Base-by-base conservation (phyloP, 2,797 vertebrate species). In the Xyrichtys novacula region DNA sequence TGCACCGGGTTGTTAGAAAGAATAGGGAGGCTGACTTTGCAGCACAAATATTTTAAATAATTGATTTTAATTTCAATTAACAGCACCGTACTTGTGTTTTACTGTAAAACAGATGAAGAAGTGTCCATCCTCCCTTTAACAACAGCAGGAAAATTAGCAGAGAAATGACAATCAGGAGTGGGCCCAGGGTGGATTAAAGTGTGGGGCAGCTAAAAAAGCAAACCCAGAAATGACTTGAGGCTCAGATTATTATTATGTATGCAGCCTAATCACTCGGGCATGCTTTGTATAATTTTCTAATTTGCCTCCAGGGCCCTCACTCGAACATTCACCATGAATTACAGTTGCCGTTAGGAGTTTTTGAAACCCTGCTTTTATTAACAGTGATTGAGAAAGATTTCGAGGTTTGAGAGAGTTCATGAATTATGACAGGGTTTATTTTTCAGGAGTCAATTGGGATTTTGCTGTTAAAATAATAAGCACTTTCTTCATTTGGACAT, bases 201-300 rank as follows among this genome's bases (percentile, higher is more conserved):
- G 28, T 28, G 46, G 48, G 10, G 34, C 16, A 46, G 56, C 19
- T 16, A 19, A 49, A 59, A 28, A 44, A 7, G 19, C 46, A 40
- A 31, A 22, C 8, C 19, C 25, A 54, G 20, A 65, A 39, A 62
- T 60, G 39, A 63, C 48, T 57, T 16, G 5, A 47, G 34, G 43
- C 43, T 46, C n/a, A 38, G 15, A 59, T 65, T 22, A 74, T 66
- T 32, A 54, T 53, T 43, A 60, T 43, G 56, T 38, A 71, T 52
- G 25, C 36, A 70, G 52, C 36, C 29, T 28, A 57, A 36, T 80
- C 54, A 29, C 23, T 46, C 14, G 44, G 44, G 31, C 38, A 66
- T 39, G 40, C 47, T 65, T 74, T 75, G 55, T 65, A 71, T 71
- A 58, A 74, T 71, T 74, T 68, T 57, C 43, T 61, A 63, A 59